A percentile compares a stretch with the other conserved stretches of the same genome.
These are phyloP conservation scores for Cephus spinipes DNA, from an alignment of 2,888 invertebrate species.

Conservation along the genomic window DNA sequence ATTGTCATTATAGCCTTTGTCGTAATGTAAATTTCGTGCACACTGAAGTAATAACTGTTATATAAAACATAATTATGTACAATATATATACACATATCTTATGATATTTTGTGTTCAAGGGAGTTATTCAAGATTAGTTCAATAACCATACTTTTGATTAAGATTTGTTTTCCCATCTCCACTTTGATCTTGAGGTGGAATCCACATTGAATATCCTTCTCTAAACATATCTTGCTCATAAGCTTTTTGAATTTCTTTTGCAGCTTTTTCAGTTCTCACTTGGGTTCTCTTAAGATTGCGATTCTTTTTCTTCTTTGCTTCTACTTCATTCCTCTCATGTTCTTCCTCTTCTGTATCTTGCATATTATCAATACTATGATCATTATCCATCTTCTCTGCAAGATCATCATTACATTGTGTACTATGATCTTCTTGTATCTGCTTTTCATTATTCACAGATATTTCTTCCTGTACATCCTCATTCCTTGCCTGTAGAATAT, in stretches of 20 bases:
- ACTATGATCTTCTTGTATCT: not conserved
- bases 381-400: conserved; percentile 5
- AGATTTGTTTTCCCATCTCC: conserved; percentile 83
- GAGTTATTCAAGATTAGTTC: conserved; percentile 40
- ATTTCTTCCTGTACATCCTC: not conserved
- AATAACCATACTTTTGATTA: conserved; percentile 85
- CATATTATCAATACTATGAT: conserved; percentile 1
- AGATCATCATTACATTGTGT: conserved; percentile 2
- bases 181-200: conserved; percentile 80
- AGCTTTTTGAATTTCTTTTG: conserved; percentile 55
- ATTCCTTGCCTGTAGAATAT: not conserved
- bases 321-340: conserved; percentile 33
- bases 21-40: not conserved
- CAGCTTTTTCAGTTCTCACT: conserved; percentile 43
- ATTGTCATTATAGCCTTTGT: not conserved
- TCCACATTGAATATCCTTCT: conserved; percentile 81
- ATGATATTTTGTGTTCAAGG: not conserved
- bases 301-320: conserved; percentile 25
- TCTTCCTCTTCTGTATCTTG: conserved; percentile 16
- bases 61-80: not conserved
- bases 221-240: conserved; percentile 60
- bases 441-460: not conserved
- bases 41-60: not conserved
- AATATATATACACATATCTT: not conserved
- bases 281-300: conserved; percentile 19